Conservation (phyloP, 2,113 vertebrate genomes). For the Sylvia atricapilla region DNA sequence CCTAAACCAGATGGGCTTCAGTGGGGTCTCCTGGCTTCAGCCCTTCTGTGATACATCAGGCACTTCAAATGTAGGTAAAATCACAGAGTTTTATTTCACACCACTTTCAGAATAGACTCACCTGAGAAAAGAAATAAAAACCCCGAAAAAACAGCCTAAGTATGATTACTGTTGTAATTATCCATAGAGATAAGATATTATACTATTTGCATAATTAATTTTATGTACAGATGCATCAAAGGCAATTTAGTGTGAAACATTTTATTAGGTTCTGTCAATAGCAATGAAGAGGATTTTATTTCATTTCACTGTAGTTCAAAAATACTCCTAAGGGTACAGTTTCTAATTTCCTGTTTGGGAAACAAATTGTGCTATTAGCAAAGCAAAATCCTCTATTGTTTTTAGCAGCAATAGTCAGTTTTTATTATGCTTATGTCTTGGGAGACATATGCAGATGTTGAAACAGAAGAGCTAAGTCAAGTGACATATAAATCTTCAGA, state of each 20-base stretch:
- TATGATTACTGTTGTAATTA: slow-evolving; percentile 52
- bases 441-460: background rate
- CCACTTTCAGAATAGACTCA: background rate
- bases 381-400: slow-evolving; percentile 41
- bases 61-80: background rate
- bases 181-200: slow-evolving; percentile 19
- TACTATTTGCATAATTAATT: slow-evolving; percentile 62
- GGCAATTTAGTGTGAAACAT: slow-evolving; percentile 40
- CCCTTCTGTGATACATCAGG: background rate
- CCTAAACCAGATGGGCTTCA: background rate
- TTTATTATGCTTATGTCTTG: slow-evolving; percentile 25
- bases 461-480: slow-evolving; percentile 5
- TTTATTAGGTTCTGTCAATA: slow-evolving; percentile 50
- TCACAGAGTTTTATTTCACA: background rate
- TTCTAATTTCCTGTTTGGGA: slow-evolving; percentile 55
- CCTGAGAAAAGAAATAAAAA: background rate
- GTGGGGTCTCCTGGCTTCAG: background rate
- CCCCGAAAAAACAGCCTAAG: background rate
- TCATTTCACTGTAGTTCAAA: slow-evolving; percentile 57
- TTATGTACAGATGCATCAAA: slow-evolving; percentile 18
- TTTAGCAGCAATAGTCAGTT: slow-evolving; percentile 36
- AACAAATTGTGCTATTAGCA: slow-evolving; percentile 49
- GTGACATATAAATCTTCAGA: slow-evolving; percentile 38
- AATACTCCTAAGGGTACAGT: slow-evolving; percentile 34
- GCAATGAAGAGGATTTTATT: slow-evolving; percentile 55